phyloP scores from a whole-genome alignment of 2,113 vertebrate species.

The Epinephelus fuscoguttatus region DNA sequence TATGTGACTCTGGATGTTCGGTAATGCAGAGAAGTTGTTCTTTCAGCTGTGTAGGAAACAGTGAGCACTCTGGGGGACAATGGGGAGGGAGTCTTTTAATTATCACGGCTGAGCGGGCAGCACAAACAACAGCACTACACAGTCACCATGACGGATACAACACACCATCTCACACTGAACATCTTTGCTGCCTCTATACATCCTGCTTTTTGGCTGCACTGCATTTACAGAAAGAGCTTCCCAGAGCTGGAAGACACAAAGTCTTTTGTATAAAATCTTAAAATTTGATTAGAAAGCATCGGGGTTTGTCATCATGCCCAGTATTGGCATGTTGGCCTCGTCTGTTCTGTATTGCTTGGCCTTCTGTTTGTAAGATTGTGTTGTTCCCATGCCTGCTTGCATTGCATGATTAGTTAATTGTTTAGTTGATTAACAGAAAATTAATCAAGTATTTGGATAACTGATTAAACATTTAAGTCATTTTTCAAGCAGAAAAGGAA shows the following conservation, averaged over 20 bases:
- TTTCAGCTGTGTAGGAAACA: conserved; percentile 32
- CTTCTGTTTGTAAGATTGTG: neutral
- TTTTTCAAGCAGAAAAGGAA: neutral
- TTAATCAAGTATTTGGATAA: neutral
- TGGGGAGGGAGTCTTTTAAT: conserved; percentile 63
- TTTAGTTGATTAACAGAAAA: neutral
- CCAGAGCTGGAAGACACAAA: neutral
- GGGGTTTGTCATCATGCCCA: neutral
- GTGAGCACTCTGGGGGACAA: conserved; percentile 28
- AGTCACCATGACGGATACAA: conserved; percentile 31
- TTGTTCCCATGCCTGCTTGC: neutral
- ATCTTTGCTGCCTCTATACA: neutral
- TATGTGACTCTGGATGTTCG: conserved; percentile 11
- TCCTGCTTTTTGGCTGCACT: neutral
- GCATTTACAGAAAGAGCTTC: neutral
- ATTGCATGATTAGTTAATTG: neutral
- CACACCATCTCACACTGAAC: conserved; percentile 21
- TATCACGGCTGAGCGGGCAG: conserved; percentile 54
- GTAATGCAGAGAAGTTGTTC: conserved; percentile 33
- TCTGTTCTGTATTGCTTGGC: neutral
- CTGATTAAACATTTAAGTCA: neutral
- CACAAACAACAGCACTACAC: conserved; percentile 56
- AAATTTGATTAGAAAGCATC: neutral
- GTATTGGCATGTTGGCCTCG: neutral
- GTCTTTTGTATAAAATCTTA: neutral